Percentiles rank a stretch among this genome's conserved stretches.
phyloP scores from a whole-genome alignment of 2,888 invertebrate species.

The Drosophila neutralis region DNA sequence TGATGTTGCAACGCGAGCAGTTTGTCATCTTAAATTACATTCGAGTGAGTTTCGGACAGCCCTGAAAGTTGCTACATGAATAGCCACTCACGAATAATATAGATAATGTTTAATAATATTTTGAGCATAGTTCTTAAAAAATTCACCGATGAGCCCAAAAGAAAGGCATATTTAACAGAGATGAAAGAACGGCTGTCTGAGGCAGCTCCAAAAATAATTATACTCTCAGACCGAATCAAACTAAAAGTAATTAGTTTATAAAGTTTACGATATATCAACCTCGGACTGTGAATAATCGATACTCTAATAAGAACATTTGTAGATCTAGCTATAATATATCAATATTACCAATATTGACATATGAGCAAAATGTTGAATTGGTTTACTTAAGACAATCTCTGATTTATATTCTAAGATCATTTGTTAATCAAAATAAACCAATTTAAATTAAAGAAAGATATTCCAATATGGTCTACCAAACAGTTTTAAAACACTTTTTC shows the following conservation, averaged over 20 bases:
- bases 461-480: neutral
- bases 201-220: neutral
- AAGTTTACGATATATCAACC: neutral
- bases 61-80: neutral
- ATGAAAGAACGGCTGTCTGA: neutral
- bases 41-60: neutral
- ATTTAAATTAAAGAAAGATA: neutral
- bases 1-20: conserved; percentile 50
- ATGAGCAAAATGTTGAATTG: neutral
- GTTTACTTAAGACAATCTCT: neutral
- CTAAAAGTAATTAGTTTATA: neutral
- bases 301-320: neutral
- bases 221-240: neutral
- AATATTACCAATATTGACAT: neutral
- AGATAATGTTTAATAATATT: neutral
- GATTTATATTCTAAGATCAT: neutral
- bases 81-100: neutral
- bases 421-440: neutral
- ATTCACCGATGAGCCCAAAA: neutral
- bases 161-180: neutral
- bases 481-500: neutral
- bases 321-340: too few species aligned
- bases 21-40: conserved; percentile 40
- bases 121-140: neutral
- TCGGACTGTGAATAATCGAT: neutral